Evolutionary conservation across 1,140 invertebrate genomes (phyloP).

Genomic region (Drosophila seguyi): DNA sequence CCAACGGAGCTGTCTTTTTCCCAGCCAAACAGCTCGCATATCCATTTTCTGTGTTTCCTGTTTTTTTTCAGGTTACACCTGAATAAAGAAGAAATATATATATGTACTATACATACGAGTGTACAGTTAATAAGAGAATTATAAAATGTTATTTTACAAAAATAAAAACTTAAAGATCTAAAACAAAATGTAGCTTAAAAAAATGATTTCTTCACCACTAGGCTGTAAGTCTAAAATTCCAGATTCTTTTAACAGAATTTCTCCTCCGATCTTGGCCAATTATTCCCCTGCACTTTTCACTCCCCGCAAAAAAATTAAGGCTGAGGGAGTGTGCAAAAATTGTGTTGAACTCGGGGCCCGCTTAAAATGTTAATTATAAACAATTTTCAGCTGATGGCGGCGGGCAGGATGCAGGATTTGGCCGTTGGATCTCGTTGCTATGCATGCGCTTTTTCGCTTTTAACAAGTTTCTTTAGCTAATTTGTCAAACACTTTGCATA

Average conservation of each 20-base stretch:
- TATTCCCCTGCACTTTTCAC: constrained; percentile 10
- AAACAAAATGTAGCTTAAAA: too few relatives aligned
- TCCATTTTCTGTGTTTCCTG: constrained; percentile 1
- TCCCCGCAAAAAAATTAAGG: neutral
- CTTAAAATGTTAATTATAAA: constrained; percentile 78
- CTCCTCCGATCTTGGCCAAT: neutral
- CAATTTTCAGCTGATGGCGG: constrained; percentile 68
- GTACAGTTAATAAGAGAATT: neutral
- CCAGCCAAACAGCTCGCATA: constrained; percentile 37
- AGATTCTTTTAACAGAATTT: neutral
- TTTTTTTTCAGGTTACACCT: constrained; percentile 8
- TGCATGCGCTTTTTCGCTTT: constrained; percentile 78
- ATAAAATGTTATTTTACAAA: neutral
- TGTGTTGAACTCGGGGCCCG: neutral
- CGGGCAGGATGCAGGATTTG: constrained; percentile 45
- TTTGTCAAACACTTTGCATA: constrained; percentile 83
- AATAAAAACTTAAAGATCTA: too few relatives aligned
- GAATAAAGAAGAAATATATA: constrained; percentile 4
- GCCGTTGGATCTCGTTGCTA: constrained; percentile 64
- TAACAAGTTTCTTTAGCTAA: constrained; percentile 82
- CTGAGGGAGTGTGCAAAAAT: neutral
- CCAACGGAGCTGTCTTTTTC: constrained; percentile 30
- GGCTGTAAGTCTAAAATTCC: neutral
- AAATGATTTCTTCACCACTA: neutral
- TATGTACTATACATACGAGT: neutral